Evolutionary conservation across 2,888 invertebrate species (phyloP).

Genomic region (Thymelicus sylvestris): DNA sequence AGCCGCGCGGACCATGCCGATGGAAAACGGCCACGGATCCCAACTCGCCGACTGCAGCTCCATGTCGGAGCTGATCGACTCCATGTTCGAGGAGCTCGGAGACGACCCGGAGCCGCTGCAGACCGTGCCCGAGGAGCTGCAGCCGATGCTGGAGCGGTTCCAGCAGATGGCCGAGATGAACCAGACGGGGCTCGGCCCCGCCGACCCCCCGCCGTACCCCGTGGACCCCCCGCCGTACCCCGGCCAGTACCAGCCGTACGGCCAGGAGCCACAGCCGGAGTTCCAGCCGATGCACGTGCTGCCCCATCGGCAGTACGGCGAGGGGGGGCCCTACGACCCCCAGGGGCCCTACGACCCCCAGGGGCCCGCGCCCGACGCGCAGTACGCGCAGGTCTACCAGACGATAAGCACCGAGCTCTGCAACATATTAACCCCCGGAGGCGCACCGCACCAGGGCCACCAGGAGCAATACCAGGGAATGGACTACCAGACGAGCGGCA

Average conservation of each 20-base stretch:
- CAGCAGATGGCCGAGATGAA: not conserved
- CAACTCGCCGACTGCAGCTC: not conserved
- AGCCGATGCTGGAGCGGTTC: conserved; percentile 14
- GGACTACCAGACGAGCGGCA: not conserved
- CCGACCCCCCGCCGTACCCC: not conserved
- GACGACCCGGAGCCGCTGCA: conserved; percentile 9
- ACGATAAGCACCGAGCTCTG: not conserved
- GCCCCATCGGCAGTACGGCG: not conserved
- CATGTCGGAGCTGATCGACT: not conserved
- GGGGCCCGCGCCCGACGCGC: not conserved
- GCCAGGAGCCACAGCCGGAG: not conserved
- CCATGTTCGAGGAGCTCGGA: not conserved
- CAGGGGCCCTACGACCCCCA: no score
- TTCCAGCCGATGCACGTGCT: no score
- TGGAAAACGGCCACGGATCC: not conserved
- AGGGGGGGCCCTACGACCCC: not conserved
- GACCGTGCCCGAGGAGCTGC: conserved; percentile 20
- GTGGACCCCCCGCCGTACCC: no score
- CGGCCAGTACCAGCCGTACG: not conserved
- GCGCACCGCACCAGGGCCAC: not conserved
- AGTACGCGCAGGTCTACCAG: not conserved
- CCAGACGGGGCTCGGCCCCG: not conserved
- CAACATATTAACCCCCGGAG: not conserved
- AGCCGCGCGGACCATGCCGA: no score
- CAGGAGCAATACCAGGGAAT: no score